Evolutionary conservation across 2,113 vertebrate species (phyloP), one percentile per base, ranked within the genome.

Genomic region (Apeltes quadracus): DNA sequence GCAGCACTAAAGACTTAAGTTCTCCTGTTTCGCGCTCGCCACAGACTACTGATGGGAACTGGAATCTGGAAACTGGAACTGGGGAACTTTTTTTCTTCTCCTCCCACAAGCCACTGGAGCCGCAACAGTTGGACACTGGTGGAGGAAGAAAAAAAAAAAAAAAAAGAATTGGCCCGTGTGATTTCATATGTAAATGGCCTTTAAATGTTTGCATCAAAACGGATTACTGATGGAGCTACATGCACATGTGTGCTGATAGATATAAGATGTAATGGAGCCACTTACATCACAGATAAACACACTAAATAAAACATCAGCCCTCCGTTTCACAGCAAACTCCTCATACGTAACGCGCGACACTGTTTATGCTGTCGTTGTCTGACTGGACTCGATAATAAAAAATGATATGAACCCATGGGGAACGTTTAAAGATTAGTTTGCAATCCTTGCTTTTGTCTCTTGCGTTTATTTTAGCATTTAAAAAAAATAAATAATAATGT

Each of bases 1-100:
- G n/a, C 78, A 74, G 69, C 64, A 74, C 89, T 87, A 85, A 92
- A 91, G 90, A 90, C 89, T 90, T 72, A 77, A 84, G 76, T 75
- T 89, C 85, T 91, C 85, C 61, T 27, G 53, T 90, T 92, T 86
- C 92, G 56, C 34, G 71, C 82, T 69, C 69, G 22, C 69, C 84
- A 73, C 69, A 81, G 78, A 69, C 76, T 61, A 65, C 73, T 69
- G 83, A 79, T 89, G 81, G 79, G 85, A 88, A 87, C 86, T 86
- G 86, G 80, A 89, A 87, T 90, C 89, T 79, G 75, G 85, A 34
- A 34, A 34, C 85, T 84, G 58, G 68, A 64, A 69, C 78, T 82
- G 72, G 51, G 73, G 44, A 39, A 64, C 83, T 87, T 83, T 84
- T 74, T 41, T 41, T 83, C 69, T 72, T 48, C 57, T 38, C 55